These are phyloP conservation scores for Heptranchias perlo DNA, from an alignment of 2,113 vertebrate genomes.

Conservation along the genomic window DNA sequence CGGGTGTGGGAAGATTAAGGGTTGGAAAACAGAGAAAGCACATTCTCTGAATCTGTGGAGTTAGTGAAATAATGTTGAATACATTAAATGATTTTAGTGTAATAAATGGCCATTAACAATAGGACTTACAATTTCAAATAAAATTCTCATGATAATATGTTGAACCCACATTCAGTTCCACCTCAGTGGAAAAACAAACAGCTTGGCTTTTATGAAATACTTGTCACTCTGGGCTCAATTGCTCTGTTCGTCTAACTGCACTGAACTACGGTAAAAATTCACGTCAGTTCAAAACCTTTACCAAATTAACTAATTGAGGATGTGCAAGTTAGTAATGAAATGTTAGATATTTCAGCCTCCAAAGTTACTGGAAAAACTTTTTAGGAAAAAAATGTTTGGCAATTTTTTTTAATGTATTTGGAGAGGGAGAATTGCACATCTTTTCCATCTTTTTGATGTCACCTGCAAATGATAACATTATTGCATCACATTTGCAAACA, in stretches of 20 bases:
- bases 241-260: neutral
- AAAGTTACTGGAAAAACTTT: neutral
- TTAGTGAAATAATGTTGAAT: neutral
- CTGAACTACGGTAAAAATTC: neutral
- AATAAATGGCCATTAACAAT: neutral
- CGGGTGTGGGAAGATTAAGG: neutral
- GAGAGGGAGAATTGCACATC: neutral
- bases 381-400: neutral
- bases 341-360: neutral
- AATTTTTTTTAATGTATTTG: neutral
- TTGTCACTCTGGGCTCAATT: neutral
- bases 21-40: neutral
- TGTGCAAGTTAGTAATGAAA: neutral
- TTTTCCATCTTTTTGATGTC: neutral
- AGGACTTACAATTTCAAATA: neutral
- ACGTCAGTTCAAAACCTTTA: neutral
- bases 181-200: neutral
- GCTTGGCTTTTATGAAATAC: neutral
- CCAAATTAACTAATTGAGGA: neutral
- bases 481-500: neutral
- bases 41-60: neutral
- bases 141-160: neutral
- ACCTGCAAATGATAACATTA: neutral
- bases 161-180: neutral
- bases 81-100: neutral